Conservation (phyloP, 2,113 vertebrate species). For the Beaufortia kweichowensis region DNA sequence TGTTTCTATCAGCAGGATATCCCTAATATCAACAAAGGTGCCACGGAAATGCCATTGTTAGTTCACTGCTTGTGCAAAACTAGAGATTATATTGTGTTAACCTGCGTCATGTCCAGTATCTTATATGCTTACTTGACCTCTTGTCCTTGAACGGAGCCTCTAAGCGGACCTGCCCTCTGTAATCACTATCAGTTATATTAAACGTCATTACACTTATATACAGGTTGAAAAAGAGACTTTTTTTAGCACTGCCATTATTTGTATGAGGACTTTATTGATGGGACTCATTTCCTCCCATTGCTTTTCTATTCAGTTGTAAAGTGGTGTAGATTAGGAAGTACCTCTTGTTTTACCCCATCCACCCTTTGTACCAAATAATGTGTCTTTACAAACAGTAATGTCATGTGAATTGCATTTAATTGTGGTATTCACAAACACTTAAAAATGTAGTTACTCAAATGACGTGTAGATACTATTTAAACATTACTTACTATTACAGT, state of each 20-base stretch:
- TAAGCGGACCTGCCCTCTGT: constrained; percentile 18
- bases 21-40: constrained; percentile 66
- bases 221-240: constrained; percentile 43
- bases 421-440: too few relatives aligned
- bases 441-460: too few relatives aligned
- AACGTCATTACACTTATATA: constrained; percentile 7
- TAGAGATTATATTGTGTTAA: constrained; percentile 63
- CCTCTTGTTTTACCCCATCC: background rate
- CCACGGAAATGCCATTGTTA: constrained; percentile 69
- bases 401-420: too few relatives aligned
- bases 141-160: constrained; percentile 48
- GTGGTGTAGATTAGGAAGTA: constrained; percentile 16
- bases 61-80: constrained; percentile 48
- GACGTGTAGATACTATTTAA: too few relatives aligned
- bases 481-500: too few relatives aligned
- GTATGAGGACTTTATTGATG: constrained; percentile 45
- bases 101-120: constrained; percentile 65
- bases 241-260: constrained; percentile 59
- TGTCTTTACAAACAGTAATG: background rate
- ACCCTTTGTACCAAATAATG: background rate
- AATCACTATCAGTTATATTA: constrained; percentile 37
- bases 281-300: constrained; percentile 40
- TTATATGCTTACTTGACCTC: constrained; percentile 52
- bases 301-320: constrained; percentile 7
- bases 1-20: constrained; percentile 70